Conservation (phyloP, 2,888 invertebrate genomes). For the Leucophenga maculata region DNA sequence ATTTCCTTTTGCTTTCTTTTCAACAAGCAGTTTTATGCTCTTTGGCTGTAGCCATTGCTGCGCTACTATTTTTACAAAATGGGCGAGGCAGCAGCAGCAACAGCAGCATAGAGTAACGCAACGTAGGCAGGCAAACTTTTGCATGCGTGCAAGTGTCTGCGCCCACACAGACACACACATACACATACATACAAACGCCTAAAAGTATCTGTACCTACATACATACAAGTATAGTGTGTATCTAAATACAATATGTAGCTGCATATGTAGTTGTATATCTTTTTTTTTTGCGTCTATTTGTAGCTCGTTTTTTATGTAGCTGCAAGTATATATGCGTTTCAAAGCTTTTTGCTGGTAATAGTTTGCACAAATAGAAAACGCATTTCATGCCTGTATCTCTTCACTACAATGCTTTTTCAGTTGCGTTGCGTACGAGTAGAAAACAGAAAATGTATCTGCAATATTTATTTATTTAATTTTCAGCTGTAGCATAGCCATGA, state of each 20-base stretch:
- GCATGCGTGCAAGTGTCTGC: conserved; percentile 29
- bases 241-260: conserved; percentile 10
- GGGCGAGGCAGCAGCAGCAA: neutral
- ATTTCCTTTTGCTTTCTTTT: conserved; percentile 18
- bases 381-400: conserved; percentile 44
- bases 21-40: conserved; percentile 28
- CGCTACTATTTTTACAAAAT: conserved; percentile 19
- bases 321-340: conserved; percentile 6
- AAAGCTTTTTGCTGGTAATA: conserved; percentile 36
- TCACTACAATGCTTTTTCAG: conserved; percentile 24
- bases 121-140: conserved; percentile 28
- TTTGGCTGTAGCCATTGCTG: conserved; percentile 16
- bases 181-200: neutral
- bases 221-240: neutral
- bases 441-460: neutral
- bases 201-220: neutral
- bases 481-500: too few relatives aligned
- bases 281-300: conserved; percentile 14
- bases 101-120: too few relatives aligned
- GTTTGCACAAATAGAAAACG: conserved; percentile 62
- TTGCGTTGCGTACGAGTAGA: neutral
- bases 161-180: conserved; percentile 16
- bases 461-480: neutral
- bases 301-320: conserved; percentile 9
- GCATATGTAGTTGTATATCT: conserved; percentile 21